Base-by-base conservation (phyloP, 2,797 vertebrate species). In the Phataginus tricuspis region DNA sequence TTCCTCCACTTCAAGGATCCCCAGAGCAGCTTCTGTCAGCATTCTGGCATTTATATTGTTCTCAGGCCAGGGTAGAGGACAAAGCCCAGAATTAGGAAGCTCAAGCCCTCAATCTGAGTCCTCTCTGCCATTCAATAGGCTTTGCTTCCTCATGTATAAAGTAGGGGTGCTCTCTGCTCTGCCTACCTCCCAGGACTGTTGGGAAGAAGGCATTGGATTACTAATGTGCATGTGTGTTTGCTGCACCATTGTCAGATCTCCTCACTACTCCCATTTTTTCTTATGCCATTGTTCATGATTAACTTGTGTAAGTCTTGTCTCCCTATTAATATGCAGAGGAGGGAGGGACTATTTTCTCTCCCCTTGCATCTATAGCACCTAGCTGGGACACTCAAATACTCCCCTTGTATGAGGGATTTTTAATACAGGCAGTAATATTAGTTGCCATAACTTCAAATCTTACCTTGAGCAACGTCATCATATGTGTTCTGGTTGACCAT, bases 401-500 rank as follows among this genome's bases (percentile, higher is more conserved):
- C 37, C 27, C 8, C 61, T 82, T 72, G 39, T n/a, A 45, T 57
- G 51, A 92, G 16, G 9, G 4, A 23, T 79, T 95, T 94, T 96
- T 53, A 82, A 77, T 83, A 82, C 29, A 69, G 55, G 78, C 45
- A 84, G 37, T 68, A 68, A 87, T 11, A 84, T 74, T 69, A 69
- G 16, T 75, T 92, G 2, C 23, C 7, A 39, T 34, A 9, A 39
- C 29, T 84, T 68, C 78, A 39, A 45, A 34, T 49, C 45, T 4
- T 98, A 99, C 99, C 99, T 98, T 99, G 99, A 94, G 99, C 98
- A 90, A 99, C 98, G 75, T 99, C 99, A 98, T 99, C 99, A 92
- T 99, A 99, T 0, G 96, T 98, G 97, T 99, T 99, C 98, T 99
- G 99, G 97, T 99, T 99, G 97, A 99, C 99, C 99, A 99, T 99